Conservation (phyloP, 1,140 invertebrate genomes). For the Melanaphis sacchari region DNA sequence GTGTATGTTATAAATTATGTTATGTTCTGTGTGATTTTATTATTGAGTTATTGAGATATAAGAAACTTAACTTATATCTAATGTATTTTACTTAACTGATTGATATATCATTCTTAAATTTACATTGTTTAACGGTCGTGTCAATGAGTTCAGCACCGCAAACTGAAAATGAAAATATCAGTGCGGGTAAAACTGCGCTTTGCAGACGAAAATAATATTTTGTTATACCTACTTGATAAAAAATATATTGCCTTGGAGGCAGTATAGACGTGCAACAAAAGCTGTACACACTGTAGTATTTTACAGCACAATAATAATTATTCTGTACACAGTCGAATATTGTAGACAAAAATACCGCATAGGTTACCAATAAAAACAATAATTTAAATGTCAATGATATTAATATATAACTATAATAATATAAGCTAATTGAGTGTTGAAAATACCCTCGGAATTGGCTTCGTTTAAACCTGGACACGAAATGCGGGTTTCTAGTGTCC, state of each 20-base stretch:
- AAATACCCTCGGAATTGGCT: not conserved
- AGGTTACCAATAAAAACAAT: not conserved
- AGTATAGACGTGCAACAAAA: not conserved
- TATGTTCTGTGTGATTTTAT: not conserved
- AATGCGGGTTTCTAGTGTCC: not conserved
- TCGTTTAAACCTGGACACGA: constrained; percentile 26
- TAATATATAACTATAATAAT: not conserved
- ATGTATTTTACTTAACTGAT: not conserved
- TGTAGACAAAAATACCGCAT: not conserved
- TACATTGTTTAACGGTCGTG: not conserved
- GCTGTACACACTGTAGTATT: not conserved
- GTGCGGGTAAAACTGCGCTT: not conserved
- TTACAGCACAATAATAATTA: not conserved
- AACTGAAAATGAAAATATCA: not conserved
- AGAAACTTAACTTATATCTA: not conserved
- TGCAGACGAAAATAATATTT: not conserved
- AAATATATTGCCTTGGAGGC: not conserved
- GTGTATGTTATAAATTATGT: not conserved
- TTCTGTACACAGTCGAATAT: not conserved
- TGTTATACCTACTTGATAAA: not conserved
- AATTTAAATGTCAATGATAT: not conserved
- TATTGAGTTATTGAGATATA: not conserved
- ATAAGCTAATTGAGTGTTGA: not conserved
- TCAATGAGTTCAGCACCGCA: not conserved
- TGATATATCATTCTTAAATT: not conserved